These are phyloP conservation scores for Phaenicophaeus curvirostris DNA, from an alignment of 2,797 vertebrate species.

Conservation along the genomic window DNA sequence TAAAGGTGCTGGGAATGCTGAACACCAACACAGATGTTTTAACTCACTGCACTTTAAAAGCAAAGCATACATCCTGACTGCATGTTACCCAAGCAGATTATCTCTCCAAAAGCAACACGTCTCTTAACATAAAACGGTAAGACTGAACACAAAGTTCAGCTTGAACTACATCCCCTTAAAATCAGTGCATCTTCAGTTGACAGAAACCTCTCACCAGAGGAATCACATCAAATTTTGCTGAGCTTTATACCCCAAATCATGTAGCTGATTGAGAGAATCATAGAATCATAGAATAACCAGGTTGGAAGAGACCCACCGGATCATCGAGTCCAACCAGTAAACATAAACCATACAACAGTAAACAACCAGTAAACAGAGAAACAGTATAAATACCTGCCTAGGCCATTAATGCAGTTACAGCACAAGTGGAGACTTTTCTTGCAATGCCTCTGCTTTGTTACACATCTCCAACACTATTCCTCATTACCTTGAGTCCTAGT, in stretches of 20 bases:
- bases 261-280: background rate
- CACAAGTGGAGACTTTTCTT: background rate
- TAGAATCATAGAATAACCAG: no score
- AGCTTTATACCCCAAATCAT: background rate
- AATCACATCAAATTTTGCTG: background rate
- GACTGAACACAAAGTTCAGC: background rate
- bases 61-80: background rate
- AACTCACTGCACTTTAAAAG: background rate
- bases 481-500: background rate
- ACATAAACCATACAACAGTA: no score
- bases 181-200: background rate
- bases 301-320: no score
- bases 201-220: background rate
- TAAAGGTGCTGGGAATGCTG: background rate
- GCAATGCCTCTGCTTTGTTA: background rate
- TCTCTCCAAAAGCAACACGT: background rate
- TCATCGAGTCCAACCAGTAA: no score
- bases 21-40: background rate
- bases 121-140: background rate
- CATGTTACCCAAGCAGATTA: background rate
- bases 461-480: background rate
- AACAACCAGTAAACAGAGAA: no score
- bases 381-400: background rate
- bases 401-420: background rate
- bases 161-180: background rate